Evolutionary conservation across 2,888 invertebrate species (phyloP).

Genomic region (Caenorhabditis imperialis): DNA sequence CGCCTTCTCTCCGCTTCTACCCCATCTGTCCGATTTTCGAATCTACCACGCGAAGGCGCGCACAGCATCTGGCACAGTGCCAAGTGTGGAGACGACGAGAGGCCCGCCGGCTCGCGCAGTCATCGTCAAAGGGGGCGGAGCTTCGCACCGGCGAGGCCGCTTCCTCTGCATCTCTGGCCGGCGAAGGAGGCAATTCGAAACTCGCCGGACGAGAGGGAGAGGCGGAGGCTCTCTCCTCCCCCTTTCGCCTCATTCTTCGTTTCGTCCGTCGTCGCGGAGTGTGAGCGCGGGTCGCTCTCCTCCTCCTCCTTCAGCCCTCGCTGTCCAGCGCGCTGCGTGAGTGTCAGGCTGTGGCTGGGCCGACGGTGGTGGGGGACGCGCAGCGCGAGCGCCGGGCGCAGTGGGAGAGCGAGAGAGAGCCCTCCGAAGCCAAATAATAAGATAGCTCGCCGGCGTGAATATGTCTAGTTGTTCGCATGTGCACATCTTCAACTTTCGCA

Average conservation of each 20-base stretch:
- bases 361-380: slow-evolving; percentile 41
- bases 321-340: slow-evolving; percentile 41
- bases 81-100: slow-evolving; percentile 32
- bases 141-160: too few species aligned
- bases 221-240: slow-evolving; percentile 30
- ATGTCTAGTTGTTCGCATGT: not conserved
- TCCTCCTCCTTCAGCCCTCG: not conserved
- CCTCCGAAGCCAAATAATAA: slow-evolving; percentile 36
- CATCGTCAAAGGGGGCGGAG: slow-evolving; percentile 22
- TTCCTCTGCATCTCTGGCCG: slow-evolving; percentile 20
- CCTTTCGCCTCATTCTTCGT: slow-evolving; percentile 44
- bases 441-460: slow-evolving; percentile 9
- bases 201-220: slow-evolving; percentile 22
- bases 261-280: slow-evolving; percentile 47
- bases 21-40: slow-evolving; percentile 12
- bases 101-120: slow-evolving; percentile 28
- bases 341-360: slow-evolving; percentile 55
- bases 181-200: slow-evolving; percentile 55
- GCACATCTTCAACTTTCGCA: not conserved
- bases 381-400: slow-evolving; percentile 32
- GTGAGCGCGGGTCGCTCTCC: slow-evolving; percentile 29
- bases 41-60: slow-evolving; percentile 1
- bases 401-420: slow-evolving; percentile 14
- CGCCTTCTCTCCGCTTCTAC: too few species aligned
- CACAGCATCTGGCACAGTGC: slow-evolving; percentile 32